phyloP scores from a whole-genome alignment of 2,113 vertebrate genomes.

The Tursiops truncatus region DNA sequence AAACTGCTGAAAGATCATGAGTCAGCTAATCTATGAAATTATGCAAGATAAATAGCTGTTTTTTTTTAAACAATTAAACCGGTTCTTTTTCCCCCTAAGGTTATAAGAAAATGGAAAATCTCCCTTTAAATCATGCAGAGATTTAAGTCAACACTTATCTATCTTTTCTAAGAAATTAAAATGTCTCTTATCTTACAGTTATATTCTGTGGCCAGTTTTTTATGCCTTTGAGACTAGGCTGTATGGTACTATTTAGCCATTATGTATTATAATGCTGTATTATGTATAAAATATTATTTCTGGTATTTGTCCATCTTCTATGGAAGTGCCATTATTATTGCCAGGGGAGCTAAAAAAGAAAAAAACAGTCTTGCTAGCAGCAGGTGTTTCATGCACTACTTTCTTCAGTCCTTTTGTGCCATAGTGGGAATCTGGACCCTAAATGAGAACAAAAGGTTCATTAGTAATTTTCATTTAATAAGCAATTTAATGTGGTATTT shows the following conservation, averaged over 20 bases:
- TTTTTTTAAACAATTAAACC: conserved; percentile 14
- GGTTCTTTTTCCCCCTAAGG: not conserved
- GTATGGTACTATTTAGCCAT: not conserved
- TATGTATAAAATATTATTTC: conserved; percentile 97
- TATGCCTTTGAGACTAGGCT: conserved; percentile 55
- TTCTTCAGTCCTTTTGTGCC: conserved; percentile 97
- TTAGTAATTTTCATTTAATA: not conserved
- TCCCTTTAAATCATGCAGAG: conserved; percentile 60
- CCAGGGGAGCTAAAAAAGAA: conserved; percentile 95
- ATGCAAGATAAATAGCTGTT: conserved; percentile 49
- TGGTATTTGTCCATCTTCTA: conserved; percentile 97
- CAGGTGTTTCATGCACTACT: conserved; percentile 89
- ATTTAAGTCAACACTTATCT: conserved; percentile 64
- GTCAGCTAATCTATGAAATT: conserved; percentile 39
- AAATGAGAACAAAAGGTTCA: conserved; percentile 45
- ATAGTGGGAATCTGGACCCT: conserved; percentile 97
- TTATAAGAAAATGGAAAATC: conserved; percentile 69
- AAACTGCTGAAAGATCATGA: conserved; percentile 58
- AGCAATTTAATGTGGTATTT: not conserved
- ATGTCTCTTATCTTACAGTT: conserved; percentile 64
- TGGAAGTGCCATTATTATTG: conserved; percentile 96
- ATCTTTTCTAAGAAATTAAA: conserved; percentile 70
- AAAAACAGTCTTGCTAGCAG: conserved; percentile 94
- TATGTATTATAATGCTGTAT: conserved; percentile 36
- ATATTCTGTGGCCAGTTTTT: conserved; percentile 61